Conservation (phyloP, 1,140 invertebrate genomes). For the Plutomurus gul region DNA sequence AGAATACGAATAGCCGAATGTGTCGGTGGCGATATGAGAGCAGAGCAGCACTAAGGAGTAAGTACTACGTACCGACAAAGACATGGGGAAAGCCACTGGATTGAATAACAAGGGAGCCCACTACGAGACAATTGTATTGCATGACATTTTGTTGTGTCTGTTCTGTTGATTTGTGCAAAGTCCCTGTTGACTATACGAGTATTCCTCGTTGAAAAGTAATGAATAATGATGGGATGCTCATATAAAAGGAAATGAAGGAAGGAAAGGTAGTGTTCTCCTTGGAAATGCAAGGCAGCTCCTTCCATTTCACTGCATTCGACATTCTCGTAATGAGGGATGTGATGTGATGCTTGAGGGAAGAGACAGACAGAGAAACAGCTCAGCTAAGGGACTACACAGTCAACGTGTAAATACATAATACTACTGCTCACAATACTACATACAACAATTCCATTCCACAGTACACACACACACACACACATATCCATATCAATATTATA, state of each 20-base stretch:
- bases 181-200: neutral
- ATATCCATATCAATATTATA: too few relatives aligned
- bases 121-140: neutral
- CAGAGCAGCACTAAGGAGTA: neutral
- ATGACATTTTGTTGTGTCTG: constrained; percentile 3
- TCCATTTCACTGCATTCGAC: neutral
- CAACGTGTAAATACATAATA: neutral
- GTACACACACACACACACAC: too few relatives aligned
- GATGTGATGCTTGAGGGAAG: neutral
- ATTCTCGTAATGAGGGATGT: constrained; percentile 2
- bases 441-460: too few relatives aligned
- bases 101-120: neutral
- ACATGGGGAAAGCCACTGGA: too few relatives aligned
- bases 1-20: too few relatives aligned
- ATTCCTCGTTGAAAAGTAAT: constrained; percentile 10
- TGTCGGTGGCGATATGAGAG: neutral
- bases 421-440: neutral
- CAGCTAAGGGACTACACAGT: too few relatives aligned
- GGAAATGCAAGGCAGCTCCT: neutral
- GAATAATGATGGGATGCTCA: constrained; percentile 23
- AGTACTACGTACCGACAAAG: too few relatives aligned
- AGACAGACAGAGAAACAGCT: too few relatives aligned
- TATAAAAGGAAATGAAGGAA: constrained; percentile 30
- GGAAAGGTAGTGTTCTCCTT: neutral
- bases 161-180: constrained; percentile 13